These are phyloP conservation scores for Nyctalus aviator DNA, from an alignment of 2,797 vertebrate species.

Conservation along the genomic window DNA sequence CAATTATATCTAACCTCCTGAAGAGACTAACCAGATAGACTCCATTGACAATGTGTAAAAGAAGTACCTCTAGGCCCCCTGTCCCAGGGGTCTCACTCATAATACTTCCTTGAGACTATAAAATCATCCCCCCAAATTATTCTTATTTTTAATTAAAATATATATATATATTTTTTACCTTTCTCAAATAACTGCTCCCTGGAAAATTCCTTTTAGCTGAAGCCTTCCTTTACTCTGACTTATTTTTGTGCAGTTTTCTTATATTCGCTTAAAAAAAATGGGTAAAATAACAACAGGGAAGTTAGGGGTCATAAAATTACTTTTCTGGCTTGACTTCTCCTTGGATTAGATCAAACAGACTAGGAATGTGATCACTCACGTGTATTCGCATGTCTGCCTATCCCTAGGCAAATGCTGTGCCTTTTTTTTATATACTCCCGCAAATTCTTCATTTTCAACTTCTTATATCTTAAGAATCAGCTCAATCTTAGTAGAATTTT, in stretches of 20 bases:
- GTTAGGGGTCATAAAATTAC: conserved; percentile 25
- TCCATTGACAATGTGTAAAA: conserved; percentile 64
- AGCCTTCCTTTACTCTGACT: conserved; percentile 50
- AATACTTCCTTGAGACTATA: conserved; percentile 69
- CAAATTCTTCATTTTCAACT: conserved; percentile 4
- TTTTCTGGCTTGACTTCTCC: conserved; percentile 57
- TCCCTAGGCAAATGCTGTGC: not conserved
- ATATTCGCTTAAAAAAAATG: conserved; percentile 57
- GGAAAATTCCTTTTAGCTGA: conserved; percentile 64
- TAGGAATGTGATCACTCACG: not conserved
- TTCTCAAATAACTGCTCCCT: conserved; percentile 65
- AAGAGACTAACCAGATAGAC: conserved; percentile 65
- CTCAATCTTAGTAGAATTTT: conserved; percentile 12
- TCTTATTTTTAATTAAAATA: conserved; percentile 76
- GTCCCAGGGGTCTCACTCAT: conserved; percentile 62
- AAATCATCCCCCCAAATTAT: conserved; percentile 70
- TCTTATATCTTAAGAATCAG: not conserved
- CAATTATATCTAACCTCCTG: conserved; percentile 80
- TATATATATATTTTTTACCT: conserved; percentile 53
- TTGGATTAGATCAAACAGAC: conserved; percentile 41
- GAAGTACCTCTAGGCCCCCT: conserved; percentile 59
- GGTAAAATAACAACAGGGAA: not conserved
- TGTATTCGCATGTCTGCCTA: not conserved
- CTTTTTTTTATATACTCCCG: not conserved
- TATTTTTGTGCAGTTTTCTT: conserved; percentile 58